Base-by-base conservation (phyloP, 1,140 invertebrate genomes). In the Drosophila bifasciata region DNA sequence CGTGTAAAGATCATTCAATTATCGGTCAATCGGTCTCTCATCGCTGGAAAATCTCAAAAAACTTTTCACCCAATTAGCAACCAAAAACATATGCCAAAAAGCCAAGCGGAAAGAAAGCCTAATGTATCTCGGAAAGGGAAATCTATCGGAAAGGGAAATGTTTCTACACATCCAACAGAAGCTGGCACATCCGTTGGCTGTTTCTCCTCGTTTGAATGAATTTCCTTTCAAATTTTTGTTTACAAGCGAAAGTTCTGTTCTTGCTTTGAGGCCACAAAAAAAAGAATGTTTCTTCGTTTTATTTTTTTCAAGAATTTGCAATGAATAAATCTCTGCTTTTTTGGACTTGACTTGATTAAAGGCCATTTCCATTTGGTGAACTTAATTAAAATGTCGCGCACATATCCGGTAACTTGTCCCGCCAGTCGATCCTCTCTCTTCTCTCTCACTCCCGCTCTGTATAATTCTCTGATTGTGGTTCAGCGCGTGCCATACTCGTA, bases 361-460 rank as follows among this genome's bases (percentile, higher is more conserved):
- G 84, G 80, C 64, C 69, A 71, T 89, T 85, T 79, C 41, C 39
- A 85, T 76, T 79, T 80, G 78, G 78, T 69, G 52, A 61, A 44
- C 75, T 85, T 62, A 90, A 90, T 90, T 90, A 90, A 90, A 86
- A 90, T 74, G 81, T 90, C 86, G 79, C 81, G 78, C 69, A 67
- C 78, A 70, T 79, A 79, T 90, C 86, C 86, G 86, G 80, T 80
- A 56, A 52, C 57, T 51, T 62, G 69, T 49, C 41, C 48, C 40
- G 19, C 45, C 16, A 36, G 41, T 5, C 17, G 28, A 32, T 13
- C 11, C 32, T 51, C 48, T 25, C 46, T 53, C 28, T 39, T 23
- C 50, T 49, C n/a, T 32, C 46, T 25, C 45, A 44, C 28, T 45
- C 19, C 48, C 61, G 48, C 16, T 40, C 49, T 49, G n/a, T 32